Evolutionary conservation across 2,888 invertebrate species (phyloP).

Genomic region (Trachelus troglodyta): DNA sequence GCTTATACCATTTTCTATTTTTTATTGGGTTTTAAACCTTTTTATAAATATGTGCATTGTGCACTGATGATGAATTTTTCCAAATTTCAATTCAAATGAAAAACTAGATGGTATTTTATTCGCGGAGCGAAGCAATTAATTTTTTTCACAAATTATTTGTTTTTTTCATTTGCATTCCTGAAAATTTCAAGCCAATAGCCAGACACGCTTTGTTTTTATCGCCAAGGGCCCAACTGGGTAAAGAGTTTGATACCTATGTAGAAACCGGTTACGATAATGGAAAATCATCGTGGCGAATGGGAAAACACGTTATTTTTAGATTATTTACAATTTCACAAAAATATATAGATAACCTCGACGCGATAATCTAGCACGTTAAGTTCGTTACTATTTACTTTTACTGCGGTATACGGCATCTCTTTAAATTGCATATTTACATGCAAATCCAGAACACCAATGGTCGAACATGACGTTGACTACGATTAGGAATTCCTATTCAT

Average conservation of each 20-base stretch:
- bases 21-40: not conserved
- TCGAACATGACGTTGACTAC: slow-evolving; percentile 1
- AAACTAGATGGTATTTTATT: not conserved
- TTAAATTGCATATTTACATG: slow-evolving; percentile 35
- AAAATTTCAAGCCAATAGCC: not conserved
- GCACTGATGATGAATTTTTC: not conserved
- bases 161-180: not conserved
- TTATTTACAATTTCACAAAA: slow-evolving; percentile 53
- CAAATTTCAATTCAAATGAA: not conserved
- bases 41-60: not conserved
- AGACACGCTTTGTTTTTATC: not conserved
- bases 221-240: not conserved
- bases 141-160: not conserved
- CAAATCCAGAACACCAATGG: slow-evolving; percentile 18
- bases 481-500: slow-evolving; percentile 22
- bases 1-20: not conserved
- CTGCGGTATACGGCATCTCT: slow-evolving; percentile 3
- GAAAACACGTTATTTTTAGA: not conserved
- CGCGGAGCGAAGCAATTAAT: not conserved
- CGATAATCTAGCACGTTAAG: slow-evolving; percentile 7
- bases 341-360: slow-evolving; percentile 42
- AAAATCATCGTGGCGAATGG: not conserved
- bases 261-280: not conserved
- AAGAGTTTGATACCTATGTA: not conserved
- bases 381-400: not conserved